phyloP scores from a whole-genome alignment of 2,888 invertebrate genomes.

The Troilus luridus region DNA sequence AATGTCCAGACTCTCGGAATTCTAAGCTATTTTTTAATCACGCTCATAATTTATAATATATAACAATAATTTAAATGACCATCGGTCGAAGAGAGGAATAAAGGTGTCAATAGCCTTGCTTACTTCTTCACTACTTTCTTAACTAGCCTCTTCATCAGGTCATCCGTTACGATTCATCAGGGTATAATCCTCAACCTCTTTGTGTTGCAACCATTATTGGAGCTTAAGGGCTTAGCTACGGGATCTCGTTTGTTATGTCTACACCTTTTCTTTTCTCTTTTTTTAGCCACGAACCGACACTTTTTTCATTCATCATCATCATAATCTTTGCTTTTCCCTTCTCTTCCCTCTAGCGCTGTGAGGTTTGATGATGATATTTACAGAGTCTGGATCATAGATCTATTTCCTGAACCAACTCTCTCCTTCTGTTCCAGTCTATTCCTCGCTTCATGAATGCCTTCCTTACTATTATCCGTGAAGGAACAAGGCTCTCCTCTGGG shows the following conservation, averaged over 20 bases:
- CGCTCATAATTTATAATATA: background rate
- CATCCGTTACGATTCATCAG: background rate
- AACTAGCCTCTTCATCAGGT: background rate
- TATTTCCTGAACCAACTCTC: no score
- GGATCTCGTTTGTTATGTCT: background rate
- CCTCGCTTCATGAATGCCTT: no score
- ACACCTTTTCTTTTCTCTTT: background rate
- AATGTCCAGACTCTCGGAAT: background rate
- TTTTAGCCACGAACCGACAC: no score
- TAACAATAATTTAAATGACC: background rate
- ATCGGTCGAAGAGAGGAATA: background rate
- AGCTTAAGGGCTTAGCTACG: background rate
- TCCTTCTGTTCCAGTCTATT: no score
- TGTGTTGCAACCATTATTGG: background rate
- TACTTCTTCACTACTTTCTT: background rate
- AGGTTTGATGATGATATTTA: no score
- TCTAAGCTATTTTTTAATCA: background rate
- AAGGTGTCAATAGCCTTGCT: background rate
- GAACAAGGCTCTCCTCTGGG: no score
- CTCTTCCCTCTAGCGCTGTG: no score
- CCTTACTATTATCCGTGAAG: no score
- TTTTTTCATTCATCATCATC: background rate
- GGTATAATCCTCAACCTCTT: slow-evolving; percentile 2
- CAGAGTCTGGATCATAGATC: no score
- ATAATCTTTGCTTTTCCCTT: no score